Conservation (phyloP, 1,140 invertebrate genomes). For the Hypothenemus hampei region DNA sequence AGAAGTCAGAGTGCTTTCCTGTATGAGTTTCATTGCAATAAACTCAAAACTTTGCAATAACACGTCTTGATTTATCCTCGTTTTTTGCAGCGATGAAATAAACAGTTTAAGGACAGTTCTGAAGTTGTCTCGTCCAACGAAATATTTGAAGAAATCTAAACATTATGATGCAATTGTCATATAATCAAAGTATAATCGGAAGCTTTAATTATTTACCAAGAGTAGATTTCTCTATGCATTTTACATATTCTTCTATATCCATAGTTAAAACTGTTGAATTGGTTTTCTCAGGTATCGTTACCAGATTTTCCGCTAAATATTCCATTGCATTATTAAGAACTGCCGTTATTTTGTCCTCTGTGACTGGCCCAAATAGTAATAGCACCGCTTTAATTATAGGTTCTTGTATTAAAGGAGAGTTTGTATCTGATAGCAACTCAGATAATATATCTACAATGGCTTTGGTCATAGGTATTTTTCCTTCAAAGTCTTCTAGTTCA, state of each 20-base stretch:
- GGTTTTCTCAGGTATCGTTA: constrained; percentile 30
- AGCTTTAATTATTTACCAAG: constrained; percentile 26
- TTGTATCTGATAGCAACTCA: constrained; percentile 39
- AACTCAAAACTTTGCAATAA: constrained; percentile 42
- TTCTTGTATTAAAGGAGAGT: constrained; percentile 38
- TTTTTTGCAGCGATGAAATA: constrained; percentile 38
- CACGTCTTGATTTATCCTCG: constrained; percentile 42
- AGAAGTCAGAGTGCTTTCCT: constrained; percentile 30
- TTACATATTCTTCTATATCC: constrained; percentile 35
- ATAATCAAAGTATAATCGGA: neutral
- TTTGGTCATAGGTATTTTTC: constrained; percentile 40
- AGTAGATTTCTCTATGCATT: constrained; percentile 22
- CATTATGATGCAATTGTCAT: neutral
- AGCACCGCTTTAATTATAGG: constrained; percentile 40
- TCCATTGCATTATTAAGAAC: constrained; percentile 26
- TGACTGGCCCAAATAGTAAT: constrained; percentile 32
- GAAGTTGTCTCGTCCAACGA: constrained; percentile 31
- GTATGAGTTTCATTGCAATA: constrained; percentile 35
- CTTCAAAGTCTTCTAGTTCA: constrained; percentile 43
- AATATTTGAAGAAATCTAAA: constrained; percentile 31
- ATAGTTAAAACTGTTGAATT: constrained; percentile 29
- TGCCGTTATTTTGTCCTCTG: constrained; percentile 33
- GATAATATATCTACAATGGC: constrained; percentile 38
- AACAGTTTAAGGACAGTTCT: constrained; percentile 31
- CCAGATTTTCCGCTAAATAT: constrained; percentile 30